phyloP scores from a whole-genome alignment of 2,113 vertebrate species.

The Sylvietta virens region DNA sequence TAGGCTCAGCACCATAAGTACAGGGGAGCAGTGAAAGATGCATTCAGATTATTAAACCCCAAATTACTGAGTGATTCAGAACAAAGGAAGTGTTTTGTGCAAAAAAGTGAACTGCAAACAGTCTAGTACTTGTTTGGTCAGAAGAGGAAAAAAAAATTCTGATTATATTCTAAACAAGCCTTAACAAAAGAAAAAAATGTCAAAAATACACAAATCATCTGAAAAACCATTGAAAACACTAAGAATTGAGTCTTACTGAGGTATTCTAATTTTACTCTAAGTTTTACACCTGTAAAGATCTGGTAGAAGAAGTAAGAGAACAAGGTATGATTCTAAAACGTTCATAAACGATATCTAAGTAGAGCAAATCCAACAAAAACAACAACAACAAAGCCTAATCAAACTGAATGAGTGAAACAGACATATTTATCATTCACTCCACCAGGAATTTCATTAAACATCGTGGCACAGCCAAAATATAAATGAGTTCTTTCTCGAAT shows the following conservation, averaged over 20 bases:
- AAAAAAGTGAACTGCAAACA: background rate
- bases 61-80: background rate
- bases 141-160: background rate
- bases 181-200: background rate
- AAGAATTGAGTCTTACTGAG: background rate
- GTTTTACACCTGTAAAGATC: background rate
- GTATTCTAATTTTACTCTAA: background rate
- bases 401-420: background rate
- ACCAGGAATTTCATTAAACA: background rate
- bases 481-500: background rate
- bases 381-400: background rate
- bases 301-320: background rate
- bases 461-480: background rate
- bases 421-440: background rate
- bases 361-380: background rate
- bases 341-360: background rate
- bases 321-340: background rate
- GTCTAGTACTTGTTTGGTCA: background rate
- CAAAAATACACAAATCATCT: background rate
- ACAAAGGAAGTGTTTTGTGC: background rate
- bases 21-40: background rate
- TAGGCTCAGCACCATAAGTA: background rate
- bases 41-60: background rate
- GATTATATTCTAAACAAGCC: background rate
- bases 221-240: background rate